A percentile compares a stretch with the other conserved stretches of the same genome.
phyloP scores from a whole-genome alignment of 2,888 invertebrate species.

The Trachelus iudaicus region DNA sequence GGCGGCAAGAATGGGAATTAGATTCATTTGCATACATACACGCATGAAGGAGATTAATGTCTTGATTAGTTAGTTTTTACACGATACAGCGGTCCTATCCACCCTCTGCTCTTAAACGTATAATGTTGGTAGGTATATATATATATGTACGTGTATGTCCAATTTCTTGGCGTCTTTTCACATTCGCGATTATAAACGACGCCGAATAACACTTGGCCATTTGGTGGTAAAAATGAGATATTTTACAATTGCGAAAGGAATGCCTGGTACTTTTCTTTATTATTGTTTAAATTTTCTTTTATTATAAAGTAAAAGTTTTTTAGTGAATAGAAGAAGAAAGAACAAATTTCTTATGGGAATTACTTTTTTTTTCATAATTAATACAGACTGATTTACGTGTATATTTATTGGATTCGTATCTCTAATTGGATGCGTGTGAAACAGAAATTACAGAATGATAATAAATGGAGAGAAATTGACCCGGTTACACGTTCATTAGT shows the following conservation, averaged over 20 bases:
- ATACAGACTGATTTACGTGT: too few relatives aligned
- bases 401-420: background rate
- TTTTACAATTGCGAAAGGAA: background rate
- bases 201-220: background rate
- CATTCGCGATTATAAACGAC: background rate
- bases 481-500: background rate
- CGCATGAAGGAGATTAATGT: constrained; percentile 54
- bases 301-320: background rate
- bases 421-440: background rate
- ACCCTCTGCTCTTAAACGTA: background rate
- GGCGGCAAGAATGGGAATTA: constrained; percentile 54
- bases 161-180: background rate
- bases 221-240: background rate
- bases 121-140: background rate
- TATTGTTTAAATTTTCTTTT: too few relatives aligned
- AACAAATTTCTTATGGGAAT: too few relatives aligned
- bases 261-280: too few relatives aligned
- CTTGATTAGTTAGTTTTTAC: constrained; percentile 55
- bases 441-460: background rate
- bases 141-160: background rate
- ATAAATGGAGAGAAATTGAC: background rate
- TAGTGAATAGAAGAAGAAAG: background rate
- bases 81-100: background rate
- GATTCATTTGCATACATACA: constrained; percentile 53
- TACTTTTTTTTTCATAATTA: background rate